Evolutionary conservation across 2,113 vertebrate genomes (phyloP).

Genomic region (Miniopterus natalensis): DNA sequence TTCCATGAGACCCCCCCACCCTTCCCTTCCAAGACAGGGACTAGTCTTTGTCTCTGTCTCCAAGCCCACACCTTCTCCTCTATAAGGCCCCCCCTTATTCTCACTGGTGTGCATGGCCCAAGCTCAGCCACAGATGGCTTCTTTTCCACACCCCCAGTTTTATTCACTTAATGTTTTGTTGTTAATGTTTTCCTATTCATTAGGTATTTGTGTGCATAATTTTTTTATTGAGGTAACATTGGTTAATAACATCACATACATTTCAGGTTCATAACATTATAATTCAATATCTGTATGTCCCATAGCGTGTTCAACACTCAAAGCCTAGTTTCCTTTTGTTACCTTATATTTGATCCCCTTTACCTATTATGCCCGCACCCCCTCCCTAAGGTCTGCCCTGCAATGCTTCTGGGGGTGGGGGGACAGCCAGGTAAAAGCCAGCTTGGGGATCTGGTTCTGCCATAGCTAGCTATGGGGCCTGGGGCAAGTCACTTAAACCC

Average conservation of each 20-base stretch:
- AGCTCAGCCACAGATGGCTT: neutral
- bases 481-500: neutral
- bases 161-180: neutral
- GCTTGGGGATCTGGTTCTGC: neutral
- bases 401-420: neutral
- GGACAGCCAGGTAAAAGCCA: neutral
- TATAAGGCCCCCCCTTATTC: neutral
- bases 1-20: neutral
- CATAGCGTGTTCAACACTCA: neutral
- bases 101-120: neutral
- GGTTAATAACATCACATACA: neutral
- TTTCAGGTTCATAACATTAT: neutral
- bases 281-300: neutral
- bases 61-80: neutral
- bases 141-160: neutral
- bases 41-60: neutral
- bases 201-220: neutral
- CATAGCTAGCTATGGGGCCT: neutral
- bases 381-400: neutral
- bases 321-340: neutral
- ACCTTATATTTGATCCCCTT: neutral
- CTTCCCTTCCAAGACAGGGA: neutral
- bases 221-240: neutral
- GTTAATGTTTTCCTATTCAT: neutral
- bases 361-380: neutral